Evolutionary conservation across 2,113 vertebrate genomes (phyloP).

Genomic region (Malaclemys terrapin): DNA sequence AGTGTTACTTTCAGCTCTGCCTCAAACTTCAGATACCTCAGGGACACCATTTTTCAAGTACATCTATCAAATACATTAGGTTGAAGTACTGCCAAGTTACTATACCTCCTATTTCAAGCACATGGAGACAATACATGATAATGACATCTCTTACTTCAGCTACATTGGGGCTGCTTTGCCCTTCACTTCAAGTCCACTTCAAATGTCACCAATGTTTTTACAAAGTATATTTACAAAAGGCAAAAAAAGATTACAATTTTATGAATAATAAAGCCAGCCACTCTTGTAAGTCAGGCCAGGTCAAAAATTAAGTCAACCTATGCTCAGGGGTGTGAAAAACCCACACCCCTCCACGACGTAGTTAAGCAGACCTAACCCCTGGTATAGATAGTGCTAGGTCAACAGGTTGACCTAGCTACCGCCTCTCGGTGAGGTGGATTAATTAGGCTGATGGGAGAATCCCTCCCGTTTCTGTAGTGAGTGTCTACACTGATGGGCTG

Average conservation of each 20-base stretch:
- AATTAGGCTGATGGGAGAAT: background rate
- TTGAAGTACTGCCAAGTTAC: background rate
- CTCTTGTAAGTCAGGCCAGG: background rate
- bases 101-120: background rate
- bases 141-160: background rate
- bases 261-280: background rate
- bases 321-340: background rate
- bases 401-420: background rate
- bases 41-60: background rate
- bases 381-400: background rate
- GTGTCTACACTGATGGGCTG: background rate
- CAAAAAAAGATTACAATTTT: background rate
- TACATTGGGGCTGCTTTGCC: background rate
- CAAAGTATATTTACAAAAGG: background rate
- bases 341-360: too few relatives aligned
- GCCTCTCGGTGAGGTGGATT: background rate
- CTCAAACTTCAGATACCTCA: background rate
- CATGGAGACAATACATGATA: background rate
- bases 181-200: background rate
- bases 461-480: background rate
- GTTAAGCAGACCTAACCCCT: background rate
- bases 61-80: too few relatives aligned
- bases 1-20: background rate
- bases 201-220: background rate
- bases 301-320: background rate